These are phyloP conservation scores for Syrmaticus mikado DNA, from an alignment of 2,113 vertebrate species.

Conservation along the genomic window DNA sequence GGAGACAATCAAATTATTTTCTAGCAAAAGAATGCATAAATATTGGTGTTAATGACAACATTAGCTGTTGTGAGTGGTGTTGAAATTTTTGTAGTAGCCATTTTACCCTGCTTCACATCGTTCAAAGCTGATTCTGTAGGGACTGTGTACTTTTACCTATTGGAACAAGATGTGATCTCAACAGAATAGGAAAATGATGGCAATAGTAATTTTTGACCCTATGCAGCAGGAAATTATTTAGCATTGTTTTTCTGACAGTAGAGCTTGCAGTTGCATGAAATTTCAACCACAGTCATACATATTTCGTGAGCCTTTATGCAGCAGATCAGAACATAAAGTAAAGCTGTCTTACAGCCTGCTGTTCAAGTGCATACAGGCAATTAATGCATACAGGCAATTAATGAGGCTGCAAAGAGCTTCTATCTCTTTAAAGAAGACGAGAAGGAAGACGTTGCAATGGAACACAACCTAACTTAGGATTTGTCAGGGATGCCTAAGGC, in stretches of 20 bases:
- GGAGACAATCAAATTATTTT: neutral
- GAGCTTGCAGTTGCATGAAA: neutral
- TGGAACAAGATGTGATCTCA: conserved; percentile 29
- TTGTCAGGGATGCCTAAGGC: neutral
- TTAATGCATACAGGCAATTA: conserved; percentile 21
- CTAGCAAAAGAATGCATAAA: conserved; percentile 32
- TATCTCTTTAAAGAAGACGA: conserved; percentile 37
- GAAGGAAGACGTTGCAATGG: neutral
- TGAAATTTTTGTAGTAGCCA: neutral
- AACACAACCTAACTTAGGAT: neutral
- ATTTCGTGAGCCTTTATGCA: neutral
- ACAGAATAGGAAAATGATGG: neutral
- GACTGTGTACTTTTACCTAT: neutral
- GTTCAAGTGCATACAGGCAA: neutral
- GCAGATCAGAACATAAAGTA: neutral
- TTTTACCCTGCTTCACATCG: neutral
- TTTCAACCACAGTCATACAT: neutral
- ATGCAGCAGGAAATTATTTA: conserved; percentile 17
- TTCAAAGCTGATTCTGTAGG: neutral
- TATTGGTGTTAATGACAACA: conserved; percentile 37
- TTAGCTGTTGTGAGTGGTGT: neutral
- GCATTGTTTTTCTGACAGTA: neutral
- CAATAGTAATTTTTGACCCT: conserved; percentile 33
- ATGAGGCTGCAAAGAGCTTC: conserved; percentile 34
- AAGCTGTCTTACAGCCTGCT: conserved; percentile 9